Conservation (phyloP, 2,888 invertebrate species). For the Cetonia aurata region DNA sequence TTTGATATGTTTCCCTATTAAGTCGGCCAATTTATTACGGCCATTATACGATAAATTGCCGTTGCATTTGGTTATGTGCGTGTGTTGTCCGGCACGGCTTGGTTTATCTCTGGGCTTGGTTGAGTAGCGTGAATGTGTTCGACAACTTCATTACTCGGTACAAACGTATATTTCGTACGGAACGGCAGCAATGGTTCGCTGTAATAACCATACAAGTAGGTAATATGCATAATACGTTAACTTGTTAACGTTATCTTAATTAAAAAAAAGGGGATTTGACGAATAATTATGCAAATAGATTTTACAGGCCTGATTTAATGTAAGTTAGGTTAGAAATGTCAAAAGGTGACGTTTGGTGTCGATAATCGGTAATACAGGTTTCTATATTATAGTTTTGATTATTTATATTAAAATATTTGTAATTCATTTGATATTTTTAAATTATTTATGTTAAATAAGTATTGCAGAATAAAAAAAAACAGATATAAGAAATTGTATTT, state of each 20-base stretch:
- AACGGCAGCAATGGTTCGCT: neutral
- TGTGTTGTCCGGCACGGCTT: neutral
- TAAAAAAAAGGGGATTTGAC: neutral
- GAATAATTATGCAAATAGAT: no score
- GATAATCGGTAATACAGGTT: no score
- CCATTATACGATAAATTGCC: conserved; percentile 7
- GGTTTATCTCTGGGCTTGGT: no score
- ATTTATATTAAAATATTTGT: no score
- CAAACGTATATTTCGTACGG: neutral
- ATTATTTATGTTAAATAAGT: no score
- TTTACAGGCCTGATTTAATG: no score
- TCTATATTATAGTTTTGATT: no score
- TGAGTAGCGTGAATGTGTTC: conserved; percentile 1
- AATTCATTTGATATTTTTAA: no score
- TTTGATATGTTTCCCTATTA: conserved; percentile 12
- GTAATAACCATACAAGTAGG: neutral
- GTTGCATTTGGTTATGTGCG: conserved; percentile 14
- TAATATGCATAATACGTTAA: neutral
- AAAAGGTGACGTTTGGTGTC: no score
- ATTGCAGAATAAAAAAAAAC: no score
- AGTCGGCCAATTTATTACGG: conserved; percentile 1
- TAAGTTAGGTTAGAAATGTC: no score
- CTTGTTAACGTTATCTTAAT: conserved; percentile 1
- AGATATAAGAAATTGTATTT: no score
- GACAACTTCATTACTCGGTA: conserved; percentile 6